Evolutionary conservation across 2,113 vertebrate species (phyloP).

Genomic region (Bostrychus sinensis): DNA sequence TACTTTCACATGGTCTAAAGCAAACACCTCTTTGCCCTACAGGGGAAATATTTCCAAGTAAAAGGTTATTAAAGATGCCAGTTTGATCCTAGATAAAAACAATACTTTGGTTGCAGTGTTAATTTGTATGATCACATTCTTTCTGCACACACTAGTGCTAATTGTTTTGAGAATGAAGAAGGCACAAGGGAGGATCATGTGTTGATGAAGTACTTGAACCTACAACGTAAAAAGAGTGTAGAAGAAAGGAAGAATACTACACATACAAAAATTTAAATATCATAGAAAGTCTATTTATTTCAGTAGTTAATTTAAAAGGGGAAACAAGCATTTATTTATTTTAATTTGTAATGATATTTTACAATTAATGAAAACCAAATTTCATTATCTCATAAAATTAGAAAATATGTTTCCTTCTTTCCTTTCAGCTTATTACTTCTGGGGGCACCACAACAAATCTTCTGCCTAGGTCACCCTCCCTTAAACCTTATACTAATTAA

Average conservation of each 20-base stretch:
- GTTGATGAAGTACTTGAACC: slow-evolving; percentile 28
- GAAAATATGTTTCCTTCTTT: too few relatives aligned
- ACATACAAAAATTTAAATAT: too few relatives aligned
- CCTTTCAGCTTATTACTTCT: too few relatives aligned
- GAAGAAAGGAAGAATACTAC: not conserved
- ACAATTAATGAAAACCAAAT: too few relatives aligned
- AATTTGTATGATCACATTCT: slow-evolving; percentile 27
- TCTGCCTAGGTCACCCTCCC: too few relatives aligned
- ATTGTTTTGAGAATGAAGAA: slow-evolving; percentile 25
- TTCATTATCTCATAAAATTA: too few relatives aligned
- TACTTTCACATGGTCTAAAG: slow-evolving; percentile 42
- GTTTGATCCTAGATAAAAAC: slow-evolving; percentile 43
- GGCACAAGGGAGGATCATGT: slow-evolving; percentile 10
- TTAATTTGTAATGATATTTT: too few relatives aligned
- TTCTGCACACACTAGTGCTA: slow-evolving; percentile 41
- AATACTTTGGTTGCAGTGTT: slow-evolving; percentile 18
- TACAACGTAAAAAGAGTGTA: not conserved
- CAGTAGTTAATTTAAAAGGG: too few relatives aligned
- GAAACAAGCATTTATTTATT: too few relatives aligned
- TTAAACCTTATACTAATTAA: too few relatives aligned
- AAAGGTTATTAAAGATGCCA: slow-evolving; percentile 35
- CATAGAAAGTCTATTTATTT: too few relatives aligned
- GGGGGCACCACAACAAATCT: too few relatives aligned
- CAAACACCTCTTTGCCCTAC: slow-evolving; percentile 28
- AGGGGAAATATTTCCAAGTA: slow-evolving; percentile 15